Conservation (phyloP, 2,888 invertebrate species). For the Diadromus collaris region DNA sequence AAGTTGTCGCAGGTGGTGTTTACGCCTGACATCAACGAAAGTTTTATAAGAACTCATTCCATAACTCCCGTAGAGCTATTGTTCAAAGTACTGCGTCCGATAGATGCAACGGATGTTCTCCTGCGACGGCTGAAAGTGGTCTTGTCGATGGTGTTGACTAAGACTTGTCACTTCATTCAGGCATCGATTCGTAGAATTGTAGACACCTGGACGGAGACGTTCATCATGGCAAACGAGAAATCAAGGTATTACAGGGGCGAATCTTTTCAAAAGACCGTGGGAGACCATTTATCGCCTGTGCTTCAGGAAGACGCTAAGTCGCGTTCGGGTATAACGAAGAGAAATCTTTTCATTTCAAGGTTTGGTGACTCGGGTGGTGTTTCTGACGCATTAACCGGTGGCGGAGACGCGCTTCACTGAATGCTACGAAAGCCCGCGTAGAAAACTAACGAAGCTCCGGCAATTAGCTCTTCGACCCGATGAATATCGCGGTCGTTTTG, state of each 20-base stretch:
- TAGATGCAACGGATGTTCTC: neutral
- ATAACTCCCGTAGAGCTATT: constrained; percentile 2
- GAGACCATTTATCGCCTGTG: neutral
- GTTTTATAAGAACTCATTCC: neutral
- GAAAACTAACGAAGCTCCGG: constrained; percentile 38
- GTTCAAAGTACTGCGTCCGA: constrained; percentile 4
- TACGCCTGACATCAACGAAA: neutral
- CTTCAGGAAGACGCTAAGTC: neutral
- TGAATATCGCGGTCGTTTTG: neutral
- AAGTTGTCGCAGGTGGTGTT: neutral
- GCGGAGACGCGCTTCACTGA: neutral
- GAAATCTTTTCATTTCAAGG: constrained; percentile 15
- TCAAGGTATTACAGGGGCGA: neutral
- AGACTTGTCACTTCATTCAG: neutral
- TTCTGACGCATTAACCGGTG: constrained; percentile 27
- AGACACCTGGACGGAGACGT: neutral
- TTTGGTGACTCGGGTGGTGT: constrained; percentile 11
- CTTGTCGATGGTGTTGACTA: neutral
- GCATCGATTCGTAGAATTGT: neutral
- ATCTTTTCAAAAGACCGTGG: neutral
- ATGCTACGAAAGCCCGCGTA: neutral
- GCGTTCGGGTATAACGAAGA: neutral
- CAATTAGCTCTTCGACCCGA: constrained; percentile 23
- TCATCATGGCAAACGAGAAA: neutral
- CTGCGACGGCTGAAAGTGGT: neutral